phyloP scores from a whole-genome alignment of 2,113 vertebrate genomes.

The Apteryx owenii region DNA sequence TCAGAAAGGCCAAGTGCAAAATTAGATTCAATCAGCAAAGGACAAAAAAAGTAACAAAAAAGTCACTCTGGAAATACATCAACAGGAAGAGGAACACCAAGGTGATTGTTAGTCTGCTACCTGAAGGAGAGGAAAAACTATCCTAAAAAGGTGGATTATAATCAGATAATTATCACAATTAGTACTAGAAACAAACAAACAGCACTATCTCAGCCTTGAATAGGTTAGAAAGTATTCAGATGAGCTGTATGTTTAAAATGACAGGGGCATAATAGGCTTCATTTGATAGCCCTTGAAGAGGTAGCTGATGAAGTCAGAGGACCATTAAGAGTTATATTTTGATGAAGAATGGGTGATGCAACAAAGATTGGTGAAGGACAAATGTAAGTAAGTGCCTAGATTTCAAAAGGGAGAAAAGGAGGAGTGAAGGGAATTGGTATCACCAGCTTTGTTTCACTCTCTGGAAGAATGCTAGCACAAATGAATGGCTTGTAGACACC shows the following conservation, averaged over 20 bases:
- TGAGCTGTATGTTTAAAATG: not conserved
- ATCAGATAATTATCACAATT: not conserved
- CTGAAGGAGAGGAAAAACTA: not conserved
- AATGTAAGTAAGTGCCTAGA: not conserved
- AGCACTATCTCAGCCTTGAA: not conserved
- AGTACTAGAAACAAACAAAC: not conserved
- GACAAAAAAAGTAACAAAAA: not conserved
- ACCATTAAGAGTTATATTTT: not conserved
- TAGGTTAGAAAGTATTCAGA: not conserved
- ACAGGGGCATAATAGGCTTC: not conserved
- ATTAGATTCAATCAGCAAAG: not conserved
- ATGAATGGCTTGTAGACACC: not conserved
- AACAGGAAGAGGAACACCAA: not conserved
- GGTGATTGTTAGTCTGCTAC: not conserved
- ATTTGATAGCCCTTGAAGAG: not conserved
- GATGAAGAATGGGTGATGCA: not conserved
- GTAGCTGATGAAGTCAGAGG: not conserved
- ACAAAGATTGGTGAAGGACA: not conserved
- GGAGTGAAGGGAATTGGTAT: not conserved
- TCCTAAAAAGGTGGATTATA: not conserved
- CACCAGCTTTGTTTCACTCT: not conserved
- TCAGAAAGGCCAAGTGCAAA: not conserved
- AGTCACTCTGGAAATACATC: not conserved
- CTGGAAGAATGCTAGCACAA: not conserved
- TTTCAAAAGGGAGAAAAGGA: not conserved